phyloP scores from a whole-genome alignment of 1,140 invertebrate genomes.

The Calosoma granatense region DNA sequence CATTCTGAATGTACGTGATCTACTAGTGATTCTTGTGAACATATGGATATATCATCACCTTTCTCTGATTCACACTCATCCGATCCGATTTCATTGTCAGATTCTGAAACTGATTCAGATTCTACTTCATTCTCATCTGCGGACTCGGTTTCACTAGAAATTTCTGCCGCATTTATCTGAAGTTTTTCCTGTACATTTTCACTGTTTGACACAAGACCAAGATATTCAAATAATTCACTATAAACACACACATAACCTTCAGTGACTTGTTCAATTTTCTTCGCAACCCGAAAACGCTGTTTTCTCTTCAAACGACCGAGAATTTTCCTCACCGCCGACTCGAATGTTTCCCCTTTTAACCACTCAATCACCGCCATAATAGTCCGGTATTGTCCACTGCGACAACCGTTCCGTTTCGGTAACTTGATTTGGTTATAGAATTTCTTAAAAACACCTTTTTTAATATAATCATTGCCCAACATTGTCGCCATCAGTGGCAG shows the following conservation, averaged over 20 bases:
- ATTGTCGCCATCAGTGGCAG: conserved; percentile 71
- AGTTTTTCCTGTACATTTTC: conserved; percentile 14
- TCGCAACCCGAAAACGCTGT: conserved; percentile 39
- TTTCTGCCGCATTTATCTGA: conserved; percentile 18
- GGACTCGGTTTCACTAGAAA: conserved; percentile 16
- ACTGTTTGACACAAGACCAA: conserved; percentile 30
- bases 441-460: conserved; percentile 50
- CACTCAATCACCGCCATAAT: conserved; percentile 62
- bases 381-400: conserved; percentile 45
- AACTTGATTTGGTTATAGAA: conserved; percentile 60
- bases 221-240: conserved; percentile 44
- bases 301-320: conserved; percentile 45
- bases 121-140: conserved; percentile 15
- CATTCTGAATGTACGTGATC: conserved; percentile 37
- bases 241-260: conserved; percentile 47
- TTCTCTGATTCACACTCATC: not conserved
- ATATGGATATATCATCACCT: too few relatives aligned
- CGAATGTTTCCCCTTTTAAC: conserved; percentile 56
- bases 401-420: conserved; percentile 42
- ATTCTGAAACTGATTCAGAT: conserved; percentile 16
- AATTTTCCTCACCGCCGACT: conserved; percentile 57
- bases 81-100: conserved; percentile 16
- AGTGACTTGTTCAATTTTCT: conserved; percentile 49
- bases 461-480: conserved; percentile 82
- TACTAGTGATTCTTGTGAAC: too few relatives aligned